Conservation (phyloP, 1,140 invertebrate species). For the Panagrolaimus sp. region DNA sequence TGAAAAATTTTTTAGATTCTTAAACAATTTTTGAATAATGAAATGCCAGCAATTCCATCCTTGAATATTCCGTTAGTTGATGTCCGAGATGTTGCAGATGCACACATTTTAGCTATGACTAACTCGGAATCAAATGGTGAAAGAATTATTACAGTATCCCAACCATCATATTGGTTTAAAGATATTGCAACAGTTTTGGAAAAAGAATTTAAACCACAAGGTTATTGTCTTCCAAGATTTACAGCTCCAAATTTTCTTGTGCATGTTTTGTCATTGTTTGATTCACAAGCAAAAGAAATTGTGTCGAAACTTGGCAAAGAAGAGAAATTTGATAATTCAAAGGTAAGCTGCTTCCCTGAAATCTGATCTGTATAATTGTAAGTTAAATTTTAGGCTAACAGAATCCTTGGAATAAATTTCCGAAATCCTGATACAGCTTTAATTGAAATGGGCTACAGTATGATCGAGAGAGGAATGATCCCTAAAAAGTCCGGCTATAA, state of each 20-base stretch:
- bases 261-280: conserved; percentile 62
- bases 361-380: neutral
- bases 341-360: conserved; percentile 55
- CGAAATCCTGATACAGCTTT: conserved; percentile 60
- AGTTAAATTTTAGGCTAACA: conserved; percentile 58
- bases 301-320: conserved; percentile 62
- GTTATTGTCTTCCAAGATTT: conserved; percentile 62
- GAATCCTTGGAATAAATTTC: conserved; percentile 60
- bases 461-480: conserved; percentile 61
- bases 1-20: conserved; percentile 56
- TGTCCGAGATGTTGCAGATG: conserved; percentile 65
- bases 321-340: conserved; percentile 63
- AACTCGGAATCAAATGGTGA: conserved; percentile 63
- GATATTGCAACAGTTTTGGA: conserved; percentile 60
- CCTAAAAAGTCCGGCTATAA: conserved; percentile 57
- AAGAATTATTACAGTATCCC: conserved; percentile 56
- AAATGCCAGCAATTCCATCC: conserved; percentile 63
- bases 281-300: conserved; percentile 61
- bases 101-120: conserved; percentile 65
- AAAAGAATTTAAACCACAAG: conserved; percentile 56
- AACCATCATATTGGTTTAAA: conserved; percentile 60
- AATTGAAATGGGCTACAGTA: conserved; percentile 60
- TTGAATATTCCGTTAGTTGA: conserved; percentile 63
- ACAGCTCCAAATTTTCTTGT: conserved; percentile 63
- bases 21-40: conserved; percentile 61